Conservation (phyloP, 2,797 vertebrate species). For the Poeciliopsis turneri region DNA sequence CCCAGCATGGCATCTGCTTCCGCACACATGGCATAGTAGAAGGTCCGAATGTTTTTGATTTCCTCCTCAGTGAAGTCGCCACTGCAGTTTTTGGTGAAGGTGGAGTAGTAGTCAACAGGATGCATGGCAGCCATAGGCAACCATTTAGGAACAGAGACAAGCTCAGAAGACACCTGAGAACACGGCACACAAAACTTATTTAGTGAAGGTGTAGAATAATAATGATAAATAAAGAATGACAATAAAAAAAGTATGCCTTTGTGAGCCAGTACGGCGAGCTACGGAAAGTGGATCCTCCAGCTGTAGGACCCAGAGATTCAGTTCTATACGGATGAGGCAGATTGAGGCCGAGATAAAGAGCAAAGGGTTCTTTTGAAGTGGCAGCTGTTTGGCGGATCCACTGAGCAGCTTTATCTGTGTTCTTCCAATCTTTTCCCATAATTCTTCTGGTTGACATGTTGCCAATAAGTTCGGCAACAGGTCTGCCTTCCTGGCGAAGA, state of each 20-base stretch:
- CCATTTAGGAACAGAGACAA: constrained; percentile 91
- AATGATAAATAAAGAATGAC: not conserved
- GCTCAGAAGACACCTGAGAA: constrained; percentile 83
- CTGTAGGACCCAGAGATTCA: constrained; percentile 87
- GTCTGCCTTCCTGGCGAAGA: constrained; percentile 92
- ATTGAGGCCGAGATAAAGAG: constrained; percentile 94
- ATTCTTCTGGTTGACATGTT: constrained; percentile 82
- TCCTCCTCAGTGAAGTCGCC: constrained; percentile 87
- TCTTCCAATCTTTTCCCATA: constrained; percentile 89
- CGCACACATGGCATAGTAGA: constrained; percentile 97
- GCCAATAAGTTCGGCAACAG: constrained; percentile 84
- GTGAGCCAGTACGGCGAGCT: constrained; percentile 93
- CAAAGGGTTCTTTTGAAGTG: constrained; percentile 83
- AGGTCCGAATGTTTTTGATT: constrained; percentile 87
- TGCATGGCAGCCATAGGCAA: constrained; percentile 87
- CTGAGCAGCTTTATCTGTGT: constrained; percentile 81
- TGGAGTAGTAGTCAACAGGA: constrained; percentile 92
- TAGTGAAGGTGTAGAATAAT: not conserved
- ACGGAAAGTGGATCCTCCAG: constrained; percentile 92
- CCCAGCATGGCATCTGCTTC: constrained; percentile 96
- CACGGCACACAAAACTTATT: not conserved
- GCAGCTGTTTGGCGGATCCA: constrained; percentile 86
- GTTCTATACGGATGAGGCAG: constrained; percentile 94
- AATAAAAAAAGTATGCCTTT: constrained; percentile 78
- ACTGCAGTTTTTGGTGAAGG: constrained; percentile 95